These are phyloP conservation scores for Pteromalus puparum DNA, from an alignment of 1,140 invertebrate genomes.

Conservation along the genomic window DNA sequence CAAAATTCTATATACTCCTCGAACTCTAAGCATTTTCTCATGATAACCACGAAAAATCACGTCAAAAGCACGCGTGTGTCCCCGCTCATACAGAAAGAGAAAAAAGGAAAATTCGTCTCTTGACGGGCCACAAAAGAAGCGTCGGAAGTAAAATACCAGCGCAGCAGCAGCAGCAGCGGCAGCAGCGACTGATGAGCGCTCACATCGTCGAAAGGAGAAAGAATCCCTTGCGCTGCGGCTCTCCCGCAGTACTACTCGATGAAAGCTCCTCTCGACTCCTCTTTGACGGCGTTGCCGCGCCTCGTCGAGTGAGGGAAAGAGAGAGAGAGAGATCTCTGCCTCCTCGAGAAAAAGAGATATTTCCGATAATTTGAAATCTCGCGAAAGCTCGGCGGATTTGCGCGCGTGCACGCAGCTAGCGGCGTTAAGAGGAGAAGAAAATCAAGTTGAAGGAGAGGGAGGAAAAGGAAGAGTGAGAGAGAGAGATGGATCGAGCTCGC, in stretches of 20 bases:
- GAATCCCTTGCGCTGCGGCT: background rate
- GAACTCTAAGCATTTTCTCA: too few species aligned
- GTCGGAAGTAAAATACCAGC: background rate
- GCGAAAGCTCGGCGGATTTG: conserved; percentile 26
- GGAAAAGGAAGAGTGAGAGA: background rate
- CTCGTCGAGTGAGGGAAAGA: background rate
- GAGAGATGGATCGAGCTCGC: conserved; percentile 33
- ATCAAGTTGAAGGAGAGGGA: conserved; percentile 41
- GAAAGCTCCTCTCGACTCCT: background rate
- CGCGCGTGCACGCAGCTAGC: background rate
- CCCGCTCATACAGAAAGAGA: background rate
- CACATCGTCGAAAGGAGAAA: background rate
- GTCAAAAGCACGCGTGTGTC: background rate
- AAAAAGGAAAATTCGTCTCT: background rate
- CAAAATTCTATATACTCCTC: too few species aligned
- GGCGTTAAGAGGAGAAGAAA: conserved; percentile 24
- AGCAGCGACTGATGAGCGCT: background rate
- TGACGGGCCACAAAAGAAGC: background rate
- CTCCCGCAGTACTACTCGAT: background rate
- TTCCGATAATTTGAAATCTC: conserved; percentile 47
- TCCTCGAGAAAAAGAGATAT: conserved; percentile 41
- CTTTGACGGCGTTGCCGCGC: background rate
- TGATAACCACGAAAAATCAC: background rate
- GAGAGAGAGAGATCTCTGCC: background rate
- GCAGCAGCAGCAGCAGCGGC: background rate